A percentile compares a stretch with the other conserved stretches of the same genome.
Conservation (phyloP, 2,113 vertebrate genomes). For the Labrus mixtus region DNA sequence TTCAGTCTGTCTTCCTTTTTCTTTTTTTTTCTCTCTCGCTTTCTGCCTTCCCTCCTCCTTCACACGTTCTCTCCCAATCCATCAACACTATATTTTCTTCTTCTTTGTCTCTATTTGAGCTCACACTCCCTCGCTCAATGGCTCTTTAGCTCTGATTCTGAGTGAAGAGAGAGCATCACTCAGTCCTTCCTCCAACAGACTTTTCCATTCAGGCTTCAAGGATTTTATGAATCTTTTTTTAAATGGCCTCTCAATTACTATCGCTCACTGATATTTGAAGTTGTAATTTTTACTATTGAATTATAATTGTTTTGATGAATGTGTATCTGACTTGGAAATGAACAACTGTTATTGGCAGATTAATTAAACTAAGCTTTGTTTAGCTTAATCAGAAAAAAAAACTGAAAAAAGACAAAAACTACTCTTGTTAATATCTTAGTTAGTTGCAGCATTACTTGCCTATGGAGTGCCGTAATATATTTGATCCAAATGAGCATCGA, state of each 20-base stretch:
- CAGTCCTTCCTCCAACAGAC: constrained; percentile 2
- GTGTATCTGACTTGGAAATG: constrained; percentile 9
- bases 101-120: constrained; percentile 33
- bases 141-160: constrained; percentile 21
- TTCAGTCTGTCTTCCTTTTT: constrained; percentile 64
- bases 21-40: constrained; percentile 7
- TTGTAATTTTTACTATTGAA: constrained; percentile 19
- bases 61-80: constrained; percentile 21
- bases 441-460: not conserved
- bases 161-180: not conserved
- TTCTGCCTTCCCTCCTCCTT: constrained; percentile 82
- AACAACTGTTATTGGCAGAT: constrained; percentile 28
- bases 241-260: constrained; percentile 6
- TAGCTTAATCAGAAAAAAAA: not conserved
- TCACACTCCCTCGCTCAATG: constrained; percentile 25
- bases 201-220: constrained; percentile 22
- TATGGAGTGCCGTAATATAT: too few relatives aligned
- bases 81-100: constrained; percentile 10
- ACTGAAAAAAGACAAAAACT: not conserved
- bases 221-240: constrained; percentile 19
- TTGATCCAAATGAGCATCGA: not conserved
- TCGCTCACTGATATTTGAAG: constrained; percentile 3
- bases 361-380: constrained; percentile 29
- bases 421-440: not conserved
- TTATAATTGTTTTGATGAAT: constrained; percentile 15